phyloP scores from a whole-genome alignment of 2,797 vertebrate species.

The Muscicapa comitata region DNA sequence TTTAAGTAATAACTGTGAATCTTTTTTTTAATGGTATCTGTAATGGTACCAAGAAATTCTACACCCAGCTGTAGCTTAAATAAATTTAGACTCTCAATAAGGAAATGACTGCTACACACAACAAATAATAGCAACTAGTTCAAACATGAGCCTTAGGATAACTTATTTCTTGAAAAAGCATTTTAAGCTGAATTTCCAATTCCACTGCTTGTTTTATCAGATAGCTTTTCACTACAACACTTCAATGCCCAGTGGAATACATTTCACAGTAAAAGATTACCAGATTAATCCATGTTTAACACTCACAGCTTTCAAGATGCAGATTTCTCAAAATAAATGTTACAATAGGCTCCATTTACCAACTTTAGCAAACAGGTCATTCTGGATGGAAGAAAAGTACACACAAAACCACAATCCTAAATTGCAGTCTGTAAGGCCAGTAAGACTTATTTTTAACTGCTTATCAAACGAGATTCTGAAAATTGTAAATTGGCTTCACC shows the following conservation, averaged over 20 bases:
- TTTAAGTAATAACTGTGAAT: neutral
- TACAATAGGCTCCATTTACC: neutral
- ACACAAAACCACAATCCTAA: neutral
- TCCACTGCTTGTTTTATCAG: conserved; percentile 1
- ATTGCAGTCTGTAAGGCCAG: neutral
- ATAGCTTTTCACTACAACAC: neutral
- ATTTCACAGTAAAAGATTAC: neutral
- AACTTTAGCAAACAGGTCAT: neutral
- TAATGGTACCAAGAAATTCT: neutral
- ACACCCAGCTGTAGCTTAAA: neutral
- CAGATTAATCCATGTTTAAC: conserved; percentile 8
- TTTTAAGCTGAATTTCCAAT: conserved; percentile 19
- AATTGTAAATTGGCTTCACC: neutral
- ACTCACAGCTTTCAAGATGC: neutral
- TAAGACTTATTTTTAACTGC: neutral
- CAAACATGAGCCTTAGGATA: neutral
- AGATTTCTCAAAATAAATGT: conserved; percentile 21
- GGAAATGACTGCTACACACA: neutral
- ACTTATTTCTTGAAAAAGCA: neutral
- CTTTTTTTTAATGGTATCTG: neutral
- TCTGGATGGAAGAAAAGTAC: neutral
- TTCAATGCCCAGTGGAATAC: neutral
- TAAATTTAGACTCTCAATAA: neutral
- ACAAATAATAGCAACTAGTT: conserved; percentile 7
- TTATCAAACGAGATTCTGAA: neutral